A percentile compares a stretch with the other conserved stretches of the same genome.
Evolutionary conservation across 2,888 invertebrate genomes (phyloP).

Genomic region (Sceliomorpha sp.): DNA sequence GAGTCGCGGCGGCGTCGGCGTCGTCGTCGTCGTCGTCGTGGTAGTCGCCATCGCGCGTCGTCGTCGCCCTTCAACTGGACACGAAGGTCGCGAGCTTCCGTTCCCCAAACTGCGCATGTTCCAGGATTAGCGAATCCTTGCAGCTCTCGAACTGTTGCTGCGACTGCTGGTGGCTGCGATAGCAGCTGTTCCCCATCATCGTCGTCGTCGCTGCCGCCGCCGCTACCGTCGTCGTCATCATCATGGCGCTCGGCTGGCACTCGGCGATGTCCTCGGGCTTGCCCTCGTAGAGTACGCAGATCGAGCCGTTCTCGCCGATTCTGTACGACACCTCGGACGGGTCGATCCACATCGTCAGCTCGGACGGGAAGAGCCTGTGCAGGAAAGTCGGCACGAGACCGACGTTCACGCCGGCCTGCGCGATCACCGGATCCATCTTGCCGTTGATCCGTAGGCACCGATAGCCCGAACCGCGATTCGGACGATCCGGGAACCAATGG

Average conservation of each 20-base stretch:
- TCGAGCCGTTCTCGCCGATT: slow-evolving; percentile 85
- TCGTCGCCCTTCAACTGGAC: slow-evolving; percentile 72
- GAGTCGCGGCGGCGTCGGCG: too few species aligned
- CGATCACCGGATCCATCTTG: slow-evolving; percentile 86
- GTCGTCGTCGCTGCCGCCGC: too few species aligned
- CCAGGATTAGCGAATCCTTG: slow-evolving; percentile 76
- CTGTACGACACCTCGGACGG: slow-evolving; percentile 87
- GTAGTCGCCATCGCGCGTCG: too few species aligned
- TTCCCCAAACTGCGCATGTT: slow-evolving; percentile 78
- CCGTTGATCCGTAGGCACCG: slow-evolving; percentile 87
- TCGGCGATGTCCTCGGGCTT: slow-evolving; percentile 71
- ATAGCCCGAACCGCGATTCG: slow-evolving; percentile 87
- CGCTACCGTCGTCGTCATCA: slow-evolving; percentile 52
- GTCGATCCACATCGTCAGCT: slow-evolving; percentile 89
- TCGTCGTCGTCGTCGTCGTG: too few species aligned
- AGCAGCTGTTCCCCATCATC: slow-evolving; percentile 35
- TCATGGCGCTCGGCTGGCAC: slow-evolving; percentile 46
- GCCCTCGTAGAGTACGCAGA: slow-evolving; percentile 82
- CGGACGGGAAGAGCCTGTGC: slow-evolving; percentile 84
- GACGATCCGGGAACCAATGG: slow-evolving; percentile 88
- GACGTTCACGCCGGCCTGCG: slow-evolving; percentile 84
- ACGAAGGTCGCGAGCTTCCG: slow-evolving; percentile 76
- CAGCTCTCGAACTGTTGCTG: slow-evolving; percentile 77
- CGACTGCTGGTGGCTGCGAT: slow-evolving; percentile 57
- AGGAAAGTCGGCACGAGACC: slow-evolving; percentile 84